Percentiles rank a stretch among this genome's conserved stretches.
Conservation (phyloP, 1,140 invertebrate species). For the Heliconius congener region DNA sequence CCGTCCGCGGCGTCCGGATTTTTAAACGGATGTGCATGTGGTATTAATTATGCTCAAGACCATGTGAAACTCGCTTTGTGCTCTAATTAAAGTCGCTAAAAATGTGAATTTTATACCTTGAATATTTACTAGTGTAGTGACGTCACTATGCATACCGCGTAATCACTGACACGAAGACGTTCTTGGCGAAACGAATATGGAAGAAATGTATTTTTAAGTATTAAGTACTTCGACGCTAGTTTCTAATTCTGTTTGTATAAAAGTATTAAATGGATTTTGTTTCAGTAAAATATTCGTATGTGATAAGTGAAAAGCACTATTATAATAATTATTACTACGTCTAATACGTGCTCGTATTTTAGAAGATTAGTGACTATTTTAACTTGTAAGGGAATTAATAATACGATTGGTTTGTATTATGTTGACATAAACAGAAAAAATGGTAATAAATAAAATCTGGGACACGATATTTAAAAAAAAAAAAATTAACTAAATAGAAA, state of each 20-base stretch:
- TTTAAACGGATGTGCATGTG: slow-evolving; percentile 50
- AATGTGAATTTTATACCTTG: background rate
- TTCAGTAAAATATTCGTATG: slow-evolving; percentile 1
- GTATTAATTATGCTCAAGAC: slow-evolving; percentile 41
- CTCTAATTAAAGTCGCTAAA: background rate
- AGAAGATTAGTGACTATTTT: background rate
- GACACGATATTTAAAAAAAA: background rate
- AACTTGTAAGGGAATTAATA: background rate
- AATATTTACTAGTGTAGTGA: background rate
- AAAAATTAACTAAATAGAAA: background rate
- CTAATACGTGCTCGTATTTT: background rate
- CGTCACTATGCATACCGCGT: background rate
- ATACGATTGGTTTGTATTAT: background rate
- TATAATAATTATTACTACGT: background rate
- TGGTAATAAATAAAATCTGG: background rate
- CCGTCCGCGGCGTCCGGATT: slow-evolving; percentile 41
- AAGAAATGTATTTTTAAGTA: background rate
- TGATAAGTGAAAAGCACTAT: slow-evolving; percentile 5
- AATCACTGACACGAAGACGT: background rate
- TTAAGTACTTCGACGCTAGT: background rate
- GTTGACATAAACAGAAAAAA: background rate
- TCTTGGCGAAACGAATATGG: background rate
- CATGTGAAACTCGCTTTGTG: slow-evolving; percentile 28
- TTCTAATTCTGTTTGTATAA: slow-evolving; percentile 3
- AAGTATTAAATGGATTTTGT: slow-evolving; percentile 5